A percentile compares a stretch with the other conserved stretches of the same genome.
Conservation (phyloP, 1,140 invertebrate species). For the Camponotus vicinus region DNA sequence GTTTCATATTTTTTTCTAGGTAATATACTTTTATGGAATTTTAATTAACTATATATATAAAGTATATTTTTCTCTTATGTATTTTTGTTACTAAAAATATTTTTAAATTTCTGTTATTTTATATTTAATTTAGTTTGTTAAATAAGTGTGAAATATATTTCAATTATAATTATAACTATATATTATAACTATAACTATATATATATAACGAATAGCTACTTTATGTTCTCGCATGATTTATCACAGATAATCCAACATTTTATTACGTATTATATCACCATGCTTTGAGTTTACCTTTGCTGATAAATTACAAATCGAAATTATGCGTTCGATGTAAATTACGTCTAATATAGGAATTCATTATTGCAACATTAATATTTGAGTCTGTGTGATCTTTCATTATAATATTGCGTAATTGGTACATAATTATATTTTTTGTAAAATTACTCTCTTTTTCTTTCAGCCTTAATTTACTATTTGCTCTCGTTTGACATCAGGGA, state of each 20-base stretch:
- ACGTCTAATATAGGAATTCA: neutral
- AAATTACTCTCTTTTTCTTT: constrained; percentile 9
- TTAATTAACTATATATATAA: neutral
- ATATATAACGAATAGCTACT: neutral
- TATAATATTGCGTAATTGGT: neutral
- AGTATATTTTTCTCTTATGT: neutral
- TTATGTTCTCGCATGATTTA: neutral
- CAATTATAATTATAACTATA: neutral
- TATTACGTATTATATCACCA: neutral
- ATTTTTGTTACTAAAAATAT: neutral
- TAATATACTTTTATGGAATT: neutral
- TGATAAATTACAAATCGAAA: neutral
- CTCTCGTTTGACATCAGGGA: neutral
- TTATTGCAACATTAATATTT: neutral
- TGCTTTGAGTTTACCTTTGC: neutral
- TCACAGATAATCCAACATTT: neutral
- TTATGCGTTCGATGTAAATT: neutral
- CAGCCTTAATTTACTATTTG: constrained; percentile 1
- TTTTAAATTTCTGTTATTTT: neutral
- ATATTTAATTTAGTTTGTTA: neutral
- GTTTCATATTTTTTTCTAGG: neutral
- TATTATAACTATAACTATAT: neutral
- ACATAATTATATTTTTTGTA: neutral
- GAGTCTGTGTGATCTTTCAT: neutral
- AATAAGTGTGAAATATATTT: neutral